Evolutionary conservation across 2,797 vertebrate genomes (phyloP).

Genomic region (Enteromius thamalakanensis): DNA sequence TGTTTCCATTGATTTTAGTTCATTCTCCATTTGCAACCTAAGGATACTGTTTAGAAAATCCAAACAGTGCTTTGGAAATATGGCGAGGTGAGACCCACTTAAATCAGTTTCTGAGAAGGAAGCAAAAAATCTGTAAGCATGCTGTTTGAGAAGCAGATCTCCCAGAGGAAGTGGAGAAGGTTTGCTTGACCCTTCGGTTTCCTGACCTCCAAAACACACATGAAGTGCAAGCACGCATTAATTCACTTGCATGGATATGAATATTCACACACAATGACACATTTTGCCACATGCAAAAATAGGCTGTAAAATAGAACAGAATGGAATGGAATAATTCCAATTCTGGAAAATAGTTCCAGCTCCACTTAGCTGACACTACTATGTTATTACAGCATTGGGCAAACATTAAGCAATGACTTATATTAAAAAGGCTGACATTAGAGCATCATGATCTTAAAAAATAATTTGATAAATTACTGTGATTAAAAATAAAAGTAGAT

Average conservation of each 20-base stretch:
- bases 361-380: background rate
- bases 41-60: constrained; percentile 46
- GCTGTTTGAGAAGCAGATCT: background rate
- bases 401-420: background rate
- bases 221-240: background rate
- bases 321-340: background rate
- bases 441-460: too few relatives aligned
- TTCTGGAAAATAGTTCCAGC: background rate
- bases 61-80: constrained; percentile 30
- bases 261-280: background rate
- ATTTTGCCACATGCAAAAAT: background rate
- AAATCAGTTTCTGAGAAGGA: constrained; percentile 12
- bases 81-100: constrained; percentile 26
- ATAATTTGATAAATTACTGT: too few relatives aligned
- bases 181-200: background rate
- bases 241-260: background rate
- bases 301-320: background rate
- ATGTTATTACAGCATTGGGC: background rate
- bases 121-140: constrained; percentile 1
- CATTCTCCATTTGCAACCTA: constrained; percentile 51
- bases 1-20: constrained; percentile 55
- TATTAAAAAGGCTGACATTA: background rate
- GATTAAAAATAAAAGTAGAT: background rate
- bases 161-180: constrained; percentile 10
- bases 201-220: constrained; percentile 9